Evolutionary conservation across 2,888 invertebrate genomes (phyloP).

Genomic region (Heliconius aoede): DNA sequence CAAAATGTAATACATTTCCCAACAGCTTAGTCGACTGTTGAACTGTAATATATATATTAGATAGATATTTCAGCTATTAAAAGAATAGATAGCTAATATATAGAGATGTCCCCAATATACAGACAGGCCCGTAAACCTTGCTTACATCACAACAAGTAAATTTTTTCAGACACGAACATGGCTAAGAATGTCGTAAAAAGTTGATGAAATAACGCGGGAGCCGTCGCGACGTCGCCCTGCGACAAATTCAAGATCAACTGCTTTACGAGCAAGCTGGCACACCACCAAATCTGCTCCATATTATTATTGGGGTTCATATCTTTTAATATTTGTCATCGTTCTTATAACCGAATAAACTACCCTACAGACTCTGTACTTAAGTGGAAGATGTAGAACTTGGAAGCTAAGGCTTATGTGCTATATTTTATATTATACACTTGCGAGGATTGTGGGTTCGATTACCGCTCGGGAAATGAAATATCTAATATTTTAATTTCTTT

Average conservation of each 20-base stretch:
- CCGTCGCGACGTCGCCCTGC: constrained; percentile 48
- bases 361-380: no score
- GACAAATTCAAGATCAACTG: constrained; percentile 53
- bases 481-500: no score
- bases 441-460: no score
- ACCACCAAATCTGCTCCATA: constrained; percentile 46
- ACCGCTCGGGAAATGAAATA: no score
- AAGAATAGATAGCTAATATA: no score
- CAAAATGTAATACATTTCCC: neutral
- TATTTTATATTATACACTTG: no score
- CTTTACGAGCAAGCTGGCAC: constrained; percentile 49
- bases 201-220: constrained; percentile 62
- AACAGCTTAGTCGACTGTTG: neutral
- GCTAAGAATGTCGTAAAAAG: constrained; percentile 62
- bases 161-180: constrained; percentile 40
- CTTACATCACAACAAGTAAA: constrained; percentile 47
- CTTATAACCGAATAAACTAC: neutral
- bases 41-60: no score
- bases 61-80: no score
- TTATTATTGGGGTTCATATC: constrained; percentile 23
- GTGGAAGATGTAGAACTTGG: no score
- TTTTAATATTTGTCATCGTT: neutral
- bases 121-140: constrained; percentile 43
- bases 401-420: no score
- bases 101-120: no score